phyloP scores from a whole-genome alignment of 1,140 invertebrate species.

The Cotesia chilonis region DNA sequence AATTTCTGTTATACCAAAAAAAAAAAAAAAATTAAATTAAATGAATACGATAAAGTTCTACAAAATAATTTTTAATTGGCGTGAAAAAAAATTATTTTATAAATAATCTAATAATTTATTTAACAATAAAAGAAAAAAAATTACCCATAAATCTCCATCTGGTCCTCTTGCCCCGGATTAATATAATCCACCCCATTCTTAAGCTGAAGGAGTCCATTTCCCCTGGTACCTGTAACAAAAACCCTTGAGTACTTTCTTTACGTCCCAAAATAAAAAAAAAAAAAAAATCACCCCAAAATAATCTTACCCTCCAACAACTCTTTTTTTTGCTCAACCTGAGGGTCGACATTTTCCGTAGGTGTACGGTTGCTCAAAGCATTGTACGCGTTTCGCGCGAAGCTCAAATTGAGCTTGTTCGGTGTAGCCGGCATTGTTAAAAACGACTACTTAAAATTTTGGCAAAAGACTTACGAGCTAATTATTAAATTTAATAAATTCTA shows the following conservation, averaged over 20 bases:
- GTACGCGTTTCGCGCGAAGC: conserved; percentile 62
- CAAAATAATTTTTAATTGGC: too few species aligned
- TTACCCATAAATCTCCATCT: conserved; percentile 72
- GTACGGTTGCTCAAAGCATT: conserved; percentile 58
- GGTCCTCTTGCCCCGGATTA: conserved; percentile 74
- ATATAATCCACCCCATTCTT: conserved; percentile 68
- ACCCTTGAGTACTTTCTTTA: not conserved
- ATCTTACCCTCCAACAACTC: conserved; percentile 63
- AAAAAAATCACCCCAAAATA: not conserved
- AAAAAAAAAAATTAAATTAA: too few species aligned
- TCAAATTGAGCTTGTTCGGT: conserved; percentile 61
- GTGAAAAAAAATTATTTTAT: too few species aligned
- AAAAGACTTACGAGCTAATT: too few species aligned
- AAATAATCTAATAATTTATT: not conserved
- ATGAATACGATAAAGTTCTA: too few species aligned
- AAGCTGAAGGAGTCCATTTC: conserved; percentile 57
- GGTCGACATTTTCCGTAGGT: conserved; percentile 48
- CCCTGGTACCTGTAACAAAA: conserved; percentile 57
- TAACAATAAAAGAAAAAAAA: conserved; percentile 24
- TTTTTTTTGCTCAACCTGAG: conserved; percentile 61
- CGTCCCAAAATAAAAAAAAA: too few species aligned
- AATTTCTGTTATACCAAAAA: too few species aligned
- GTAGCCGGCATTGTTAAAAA: conserved; percentile 57
- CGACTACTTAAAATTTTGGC: conserved; percentile 24
- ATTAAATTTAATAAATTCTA: too few species aligned